Percentiles rank a stretch among this genome's conserved stretches.
phyloP scores from a whole-genome alignment of 2,113 vertebrate species.

The Tiliqua scincoides region DNA sequence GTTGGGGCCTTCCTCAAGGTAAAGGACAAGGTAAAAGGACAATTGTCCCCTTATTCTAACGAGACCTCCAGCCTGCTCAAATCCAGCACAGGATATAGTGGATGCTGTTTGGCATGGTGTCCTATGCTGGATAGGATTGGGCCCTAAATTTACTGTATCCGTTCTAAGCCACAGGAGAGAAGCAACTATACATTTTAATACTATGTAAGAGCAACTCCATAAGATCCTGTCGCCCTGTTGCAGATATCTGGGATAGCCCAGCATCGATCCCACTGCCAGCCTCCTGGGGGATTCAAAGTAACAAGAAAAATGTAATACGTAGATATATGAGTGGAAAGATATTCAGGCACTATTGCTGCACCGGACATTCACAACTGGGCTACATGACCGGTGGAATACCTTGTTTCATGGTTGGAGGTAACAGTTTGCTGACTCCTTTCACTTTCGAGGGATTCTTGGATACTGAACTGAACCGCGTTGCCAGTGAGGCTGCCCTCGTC shows the following conservation, averaged over 20 bases:
- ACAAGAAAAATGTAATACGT: background rate
- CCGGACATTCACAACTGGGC: background rate
- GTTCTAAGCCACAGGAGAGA: background rate
- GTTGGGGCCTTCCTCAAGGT: no score
- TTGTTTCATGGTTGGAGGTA: slow-evolving; percentile 60
- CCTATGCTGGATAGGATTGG: no score
- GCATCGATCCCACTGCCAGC: background rate
- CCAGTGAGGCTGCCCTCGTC: slow-evolving; percentile 81
- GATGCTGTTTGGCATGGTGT: no score
- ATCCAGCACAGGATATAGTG: no score
- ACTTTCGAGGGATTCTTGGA: slow-evolving; percentile 78
- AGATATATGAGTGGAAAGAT: background rate
- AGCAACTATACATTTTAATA: background rate
- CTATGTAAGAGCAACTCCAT: background rate
- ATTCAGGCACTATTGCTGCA: background rate
- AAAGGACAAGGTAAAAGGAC: no score
- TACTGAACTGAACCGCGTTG: slow-evolving; percentile 82
- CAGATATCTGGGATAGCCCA: background rate
- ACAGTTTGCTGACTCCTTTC: slow-evolving; percentile 60
- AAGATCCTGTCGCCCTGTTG: background rate
- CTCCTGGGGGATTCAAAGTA: background rate
- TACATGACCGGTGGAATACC: slow-evolving; percentile 68
- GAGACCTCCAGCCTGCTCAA: no score
- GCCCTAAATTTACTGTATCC: background rate
- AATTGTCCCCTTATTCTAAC: no score